phyloP scores from a whole-genome alignment of 2,113 vertebrate genomes.

The Taurulus bubalis region DNA sequence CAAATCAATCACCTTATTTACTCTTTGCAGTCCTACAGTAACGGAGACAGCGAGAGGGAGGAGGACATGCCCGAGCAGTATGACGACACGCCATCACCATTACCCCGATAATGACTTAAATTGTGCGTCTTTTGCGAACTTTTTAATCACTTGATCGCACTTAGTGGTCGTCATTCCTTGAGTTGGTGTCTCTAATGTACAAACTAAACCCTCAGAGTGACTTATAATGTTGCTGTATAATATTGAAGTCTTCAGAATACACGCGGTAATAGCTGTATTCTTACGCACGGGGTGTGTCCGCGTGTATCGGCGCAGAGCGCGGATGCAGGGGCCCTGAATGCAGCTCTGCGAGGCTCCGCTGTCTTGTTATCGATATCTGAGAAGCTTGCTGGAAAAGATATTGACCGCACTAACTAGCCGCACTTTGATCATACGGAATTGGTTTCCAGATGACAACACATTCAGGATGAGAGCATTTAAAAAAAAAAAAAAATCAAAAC shows the following conservation, averaged over 20 bases:
- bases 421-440: conserved; percentile 77
- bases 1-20: conserved; percentile 81
- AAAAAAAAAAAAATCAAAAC: conserved; percentile 63
- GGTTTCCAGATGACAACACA: conserved; percentile 77
- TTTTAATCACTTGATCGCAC: conserved; percentile 21
- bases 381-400: conserved; percentile 70
- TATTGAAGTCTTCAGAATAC: background rate
- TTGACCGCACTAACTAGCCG: conserved; percentile 80
- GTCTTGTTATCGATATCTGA: conserved; percentile 75
- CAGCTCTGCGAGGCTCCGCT: conserved; percentile 64
- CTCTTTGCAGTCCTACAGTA: conserved; percentile 64
- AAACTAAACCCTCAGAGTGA: background rate
- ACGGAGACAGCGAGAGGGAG: conserved; percentile 17
- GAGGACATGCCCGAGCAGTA: background rate
- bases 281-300: conserved; percentile 22
- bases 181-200: background rate
- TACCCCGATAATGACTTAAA: background rate
- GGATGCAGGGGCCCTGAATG: conserved; percentile 53
- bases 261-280: background rate
- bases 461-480: conserved; percentile 73
- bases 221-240: background rate
- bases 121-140: conserved; percentile 23
- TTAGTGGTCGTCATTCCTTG: background rate
- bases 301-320: conserved; percentile 22
- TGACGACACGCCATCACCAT: background rate